Conservation (phyloP, 2,888 invertebrate species). For the Phengaris alcon region DNA sequence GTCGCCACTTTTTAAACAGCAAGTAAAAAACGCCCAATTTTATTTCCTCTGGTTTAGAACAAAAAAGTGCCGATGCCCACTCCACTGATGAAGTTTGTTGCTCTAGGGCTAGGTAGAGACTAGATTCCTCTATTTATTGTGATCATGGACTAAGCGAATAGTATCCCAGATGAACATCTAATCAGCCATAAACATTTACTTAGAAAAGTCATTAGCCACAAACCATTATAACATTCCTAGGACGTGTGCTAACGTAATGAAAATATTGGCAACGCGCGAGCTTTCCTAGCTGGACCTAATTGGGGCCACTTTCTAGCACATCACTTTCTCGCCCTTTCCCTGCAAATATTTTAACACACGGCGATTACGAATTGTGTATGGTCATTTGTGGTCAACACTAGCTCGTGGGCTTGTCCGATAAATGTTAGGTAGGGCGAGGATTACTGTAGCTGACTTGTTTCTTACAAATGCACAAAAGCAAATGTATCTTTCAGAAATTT, state of each 20-base stretch:
- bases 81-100: no score
- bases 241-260: not conserved
- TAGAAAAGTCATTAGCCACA: not conserved
- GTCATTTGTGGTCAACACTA: not conserved
- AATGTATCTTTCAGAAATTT: no score
- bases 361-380: slow-evolving; percentile 7
- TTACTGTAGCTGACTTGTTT: no score
- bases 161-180: not conserved
- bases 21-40: no score
- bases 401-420: not conserved
- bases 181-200: not conserved
- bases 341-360: slow-evolving; percentile 27
- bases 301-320: slow-evolving; percentile 39
- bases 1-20: no score
- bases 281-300: slow-evolving; percentile 15
- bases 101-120: no score
- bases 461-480: no score
- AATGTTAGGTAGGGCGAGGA: not conserved
- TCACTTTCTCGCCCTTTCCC: slow-evolving; percentile 41
- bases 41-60: no score
- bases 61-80: no score
- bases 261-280: not conserved
- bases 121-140: no score
- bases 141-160: no score
- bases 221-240: not conserved